Evolutionary conservation across 2,888 invertebrate species (phyloP), one percentile per base, ranked within the genome.

Genomic region (Sisyra terminalis): DNA sequence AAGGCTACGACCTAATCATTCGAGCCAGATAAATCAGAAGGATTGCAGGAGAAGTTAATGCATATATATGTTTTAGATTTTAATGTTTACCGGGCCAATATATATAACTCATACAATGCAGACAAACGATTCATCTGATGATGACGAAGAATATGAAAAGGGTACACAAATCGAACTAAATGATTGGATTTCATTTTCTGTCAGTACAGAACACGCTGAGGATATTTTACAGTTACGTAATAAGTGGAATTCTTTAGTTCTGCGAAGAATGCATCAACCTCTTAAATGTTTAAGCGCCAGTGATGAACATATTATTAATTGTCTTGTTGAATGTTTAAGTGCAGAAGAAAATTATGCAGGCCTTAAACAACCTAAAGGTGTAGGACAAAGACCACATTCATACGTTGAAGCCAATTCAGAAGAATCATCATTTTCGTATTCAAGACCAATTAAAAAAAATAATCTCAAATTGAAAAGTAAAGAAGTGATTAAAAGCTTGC

Each of bases 381-480:
- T 39, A 10, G 39, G 39, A 3, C 39, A 39, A 13, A n/a, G 39
- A 3, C 39, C 39, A 14, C 24, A 29, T 29, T 14, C 39, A 15
- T 39, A 29, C 14, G n/a, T 39, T 24, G 24, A 24, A 24, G 7
- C 3, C 24, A 24, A 7, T 24, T 24, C 24, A 5, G 5, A 24
- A 24, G 24, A 24, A 24, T 24, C 5, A 5, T 24, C 24, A 24
- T 5, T 24, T 24, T 5, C 24, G 7, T 24, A 24, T 24, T 24
- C 24, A 7, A 24, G 24, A 24, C 7, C 24, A 24, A 24, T 7
- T 24, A 24, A 24, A 24, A 24, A 24, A 24, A 24, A 24, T 24
- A 24, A 24, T 7, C 3, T 7, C 7, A 24, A 24, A 24, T 5
- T 24, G 24, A 24, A 24, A 24, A 24, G 7, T 24, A 24, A 24